phyloP scores from a whole-genome alignment of 1,140 invertebrate species.

The Hylyphantes graminicola region DNA sequence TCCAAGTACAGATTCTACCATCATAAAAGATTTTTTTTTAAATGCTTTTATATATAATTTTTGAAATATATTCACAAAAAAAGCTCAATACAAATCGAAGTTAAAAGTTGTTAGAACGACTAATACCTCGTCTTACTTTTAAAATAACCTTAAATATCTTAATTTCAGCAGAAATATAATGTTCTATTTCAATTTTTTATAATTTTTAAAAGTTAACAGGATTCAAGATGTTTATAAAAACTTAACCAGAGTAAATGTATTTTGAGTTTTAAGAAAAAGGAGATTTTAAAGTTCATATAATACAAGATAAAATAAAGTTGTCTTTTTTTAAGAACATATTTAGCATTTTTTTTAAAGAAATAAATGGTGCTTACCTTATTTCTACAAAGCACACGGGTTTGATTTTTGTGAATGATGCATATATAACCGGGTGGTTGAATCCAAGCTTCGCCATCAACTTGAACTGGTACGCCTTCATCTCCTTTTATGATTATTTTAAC shows the following conservation, averaged over 20 bases:
- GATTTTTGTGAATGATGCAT: constrained; percentile 94
- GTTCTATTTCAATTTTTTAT: not conserved
- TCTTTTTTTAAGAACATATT: not conserved
- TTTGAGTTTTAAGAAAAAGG: no score
- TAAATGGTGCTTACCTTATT: constrained; percentile 75
- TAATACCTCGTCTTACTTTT: not conserved
- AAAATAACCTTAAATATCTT: not conserved
- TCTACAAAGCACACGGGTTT: constrained; percentile 93
- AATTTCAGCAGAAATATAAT: not conserved
- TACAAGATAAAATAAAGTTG: not conserved
- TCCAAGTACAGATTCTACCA: not conserved
- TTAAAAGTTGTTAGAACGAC: no score
- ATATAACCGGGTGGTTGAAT: constrained; percentile 96
- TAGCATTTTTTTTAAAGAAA: not conserved
- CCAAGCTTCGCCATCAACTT: constrained; percentile 98
- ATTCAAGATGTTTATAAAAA: no score
- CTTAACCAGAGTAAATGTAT: no score
- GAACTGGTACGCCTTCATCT: constrained; percentile 87
- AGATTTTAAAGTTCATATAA: not conserved
- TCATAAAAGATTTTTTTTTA: not conserved
- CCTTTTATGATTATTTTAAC: constrained; percentile 95
- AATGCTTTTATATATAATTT: not conserved
- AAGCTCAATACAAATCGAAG: no score
- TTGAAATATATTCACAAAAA: no score
- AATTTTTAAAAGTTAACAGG: not conserved